Percentiles rank a stretch among this genome's conserved stretches.
Conservation (phyloP, 1,140 invertebrate genomes). For the Brevipalpus yothersi region DNA sequence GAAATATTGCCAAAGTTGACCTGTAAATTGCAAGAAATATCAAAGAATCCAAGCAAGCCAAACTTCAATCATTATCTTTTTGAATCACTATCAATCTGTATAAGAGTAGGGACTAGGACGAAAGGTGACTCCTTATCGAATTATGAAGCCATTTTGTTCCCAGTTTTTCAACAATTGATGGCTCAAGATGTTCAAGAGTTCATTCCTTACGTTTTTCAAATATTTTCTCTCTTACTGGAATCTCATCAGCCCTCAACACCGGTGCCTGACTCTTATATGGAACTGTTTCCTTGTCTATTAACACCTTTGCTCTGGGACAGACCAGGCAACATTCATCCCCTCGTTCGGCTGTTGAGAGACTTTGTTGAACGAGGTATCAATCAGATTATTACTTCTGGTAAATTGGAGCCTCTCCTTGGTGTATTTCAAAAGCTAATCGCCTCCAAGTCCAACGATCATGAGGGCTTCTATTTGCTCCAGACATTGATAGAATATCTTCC, state of each 20-base stretch:
- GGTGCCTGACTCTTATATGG: constrained; percentile 58
- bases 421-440: constrained; percentile 90
- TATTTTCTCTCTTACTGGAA: constrained; percentile 72
- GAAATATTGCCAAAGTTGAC: constrained; percentile 57
- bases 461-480: constrained; percentile 77
- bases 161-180: constrained; percentile 73
- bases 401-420: constrained; percentile 44
- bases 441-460: constrained; percentile 81
- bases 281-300: constrained; percentile 61
- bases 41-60: constrained; percentile 79
- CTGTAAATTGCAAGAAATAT: constrained; percentile 49
- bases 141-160: constrained; percentile 74
- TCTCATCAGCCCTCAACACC: constrained; percentile 26
- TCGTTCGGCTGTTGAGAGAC: constrained; percentile 63
- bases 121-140: constrained; percentile 49
- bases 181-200: constrained; percentile 88
- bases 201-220: constrained; percentile 91
- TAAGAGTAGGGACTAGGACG: constrained; percentile 56
- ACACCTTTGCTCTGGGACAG: constrained; percentile 72
- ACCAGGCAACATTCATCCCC: constrained; percentile 64
- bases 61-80: constrained; percentile 96
- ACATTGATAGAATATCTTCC: constrained; percentile 48
- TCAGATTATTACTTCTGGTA: constrained; percentile 40
- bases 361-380: constrained; percentile 47
- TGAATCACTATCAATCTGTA: constrained; percentile 64